Evolutionary conservation across 2,888 invertebrate species (phyloP).

Genomic region (Hydrotaea cyrtoneurina): DNA sequence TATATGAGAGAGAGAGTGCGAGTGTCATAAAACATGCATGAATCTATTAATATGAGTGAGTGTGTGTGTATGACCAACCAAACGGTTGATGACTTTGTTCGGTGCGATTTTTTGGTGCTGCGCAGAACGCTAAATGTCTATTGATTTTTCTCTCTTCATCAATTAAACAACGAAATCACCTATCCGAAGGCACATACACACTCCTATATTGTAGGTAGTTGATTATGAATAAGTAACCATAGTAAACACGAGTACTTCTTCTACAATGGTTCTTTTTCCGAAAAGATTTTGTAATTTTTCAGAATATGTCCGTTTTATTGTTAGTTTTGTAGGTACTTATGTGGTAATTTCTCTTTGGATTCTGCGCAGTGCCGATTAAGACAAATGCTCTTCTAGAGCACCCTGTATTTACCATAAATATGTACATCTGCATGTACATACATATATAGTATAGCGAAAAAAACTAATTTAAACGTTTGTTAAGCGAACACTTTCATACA

Average conservation of each 20-base stretch:
- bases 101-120: constrained; percentile 60
- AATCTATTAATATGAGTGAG: constrained; percentile 11
- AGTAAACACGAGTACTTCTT: too few relatives aligned
- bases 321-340: too few relatives aligned
- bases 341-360: not conserved
- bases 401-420: constrained; percentile 48
- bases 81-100: constrained; percentile 60
- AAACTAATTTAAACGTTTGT: too few relatives aligned
- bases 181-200: too few relatives aligned
- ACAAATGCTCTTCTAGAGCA: constrained; percentile 43
- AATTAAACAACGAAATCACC: too few relatives aligned
- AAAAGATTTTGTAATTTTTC: too few relatives aligned
- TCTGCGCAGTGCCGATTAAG: constrained; percentile 24
- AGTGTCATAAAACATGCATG: constrained; percentile 5
- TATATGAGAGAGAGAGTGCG: not conserved
- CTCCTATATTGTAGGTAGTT: too few relatives aligned
- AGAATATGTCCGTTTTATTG: too few relatives aligned
- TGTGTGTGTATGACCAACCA: constrained; percentile 34
- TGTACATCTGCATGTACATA: not conserved
- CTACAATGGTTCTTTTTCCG: too few relatives aligned
- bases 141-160: constrained; percentile 27
- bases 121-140: constrained; percentile 61
- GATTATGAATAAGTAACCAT: too few relatives aligned
- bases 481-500: too few relatives aligned
- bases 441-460: not conserved